Evolutionary conservation across 2,888 invertebrate genomes (phyloP).

Genomic region (Monoplex corrugatus): DNA sequence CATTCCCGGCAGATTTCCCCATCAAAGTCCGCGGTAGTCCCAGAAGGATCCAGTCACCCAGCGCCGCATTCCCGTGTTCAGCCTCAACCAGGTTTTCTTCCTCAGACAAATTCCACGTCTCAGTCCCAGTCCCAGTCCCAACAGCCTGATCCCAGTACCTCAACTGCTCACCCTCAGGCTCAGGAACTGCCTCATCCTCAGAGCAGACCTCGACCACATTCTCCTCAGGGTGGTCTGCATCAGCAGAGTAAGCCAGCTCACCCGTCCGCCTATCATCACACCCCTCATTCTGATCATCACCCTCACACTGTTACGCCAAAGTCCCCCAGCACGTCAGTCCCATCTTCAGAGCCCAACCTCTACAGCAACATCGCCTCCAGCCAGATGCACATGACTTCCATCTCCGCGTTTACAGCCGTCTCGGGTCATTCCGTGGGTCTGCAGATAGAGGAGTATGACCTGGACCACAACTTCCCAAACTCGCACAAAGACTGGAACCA

Average conservation of each 20-base stretch:
- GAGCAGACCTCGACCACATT: background rate
- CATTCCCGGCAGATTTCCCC: background rate
- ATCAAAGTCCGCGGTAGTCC: background rate
- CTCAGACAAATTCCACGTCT: background rate
- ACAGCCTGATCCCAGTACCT: background rate
- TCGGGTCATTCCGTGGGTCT: conserved; percentile 49
- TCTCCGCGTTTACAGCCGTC: background rate
- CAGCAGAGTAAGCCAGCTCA: background rate
- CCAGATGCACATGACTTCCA: background rate
- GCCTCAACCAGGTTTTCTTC: background rate
- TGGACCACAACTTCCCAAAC: conserved; percentile 80
- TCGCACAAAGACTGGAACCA: conserved; percentile 58
- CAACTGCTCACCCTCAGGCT: background rate
- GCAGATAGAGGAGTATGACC: conserved; percentile 74
- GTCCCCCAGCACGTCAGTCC: background rate
- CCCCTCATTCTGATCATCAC: background rate
- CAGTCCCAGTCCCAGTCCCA: background rate
- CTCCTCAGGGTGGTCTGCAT: no score
- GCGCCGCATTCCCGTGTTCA: background rate
- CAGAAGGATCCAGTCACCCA: background rate
- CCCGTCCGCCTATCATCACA: background rate
- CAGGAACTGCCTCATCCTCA: background rate
- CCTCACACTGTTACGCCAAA: no score
- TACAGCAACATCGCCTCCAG: no score
- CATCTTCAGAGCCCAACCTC: no score